Conservation (phyloP, 2,113 vertebrate genomes). For the Scytalopus superciliaris region DNA sequence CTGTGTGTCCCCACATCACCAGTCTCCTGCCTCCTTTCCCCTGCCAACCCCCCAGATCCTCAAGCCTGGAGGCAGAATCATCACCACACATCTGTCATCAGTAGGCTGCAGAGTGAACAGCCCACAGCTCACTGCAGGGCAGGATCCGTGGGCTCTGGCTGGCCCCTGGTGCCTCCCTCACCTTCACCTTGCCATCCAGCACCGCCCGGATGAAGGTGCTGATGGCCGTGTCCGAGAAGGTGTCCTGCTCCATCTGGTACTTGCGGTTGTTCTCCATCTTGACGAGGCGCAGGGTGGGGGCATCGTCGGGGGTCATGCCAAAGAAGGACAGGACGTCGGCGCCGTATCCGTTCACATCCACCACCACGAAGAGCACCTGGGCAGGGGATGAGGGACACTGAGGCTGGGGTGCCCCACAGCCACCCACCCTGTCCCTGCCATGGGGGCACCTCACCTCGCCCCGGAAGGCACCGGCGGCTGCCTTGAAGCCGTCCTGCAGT, state of each 20-base stretch:
- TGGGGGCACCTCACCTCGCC: constrained; percentile 74
- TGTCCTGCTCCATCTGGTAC: constrained; percentile 52
- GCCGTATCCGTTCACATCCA: constrained; percentile 67
- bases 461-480: constrained; percentile 50
- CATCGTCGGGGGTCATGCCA: constrained; percentile 67
- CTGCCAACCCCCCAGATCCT: not conserved
- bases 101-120: not conserved
- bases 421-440: accelerated
- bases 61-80: not conserved
- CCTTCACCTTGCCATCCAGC: constrained; percentile 80
- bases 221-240: constrained; percentile 59
- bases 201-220: constrained; percentile 74
- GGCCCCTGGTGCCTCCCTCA: not conserved
- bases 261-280: constrained; percentile 81
- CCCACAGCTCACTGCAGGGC: not conserved
- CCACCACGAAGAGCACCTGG: constrained; percentile 84
- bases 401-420: accelerated
- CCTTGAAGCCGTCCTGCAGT: constrained; percentile 30
- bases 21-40: not conserved
- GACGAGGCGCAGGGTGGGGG: constrained; percentile 81
- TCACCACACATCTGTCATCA: accelerated
- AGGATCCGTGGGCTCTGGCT: not conserved
- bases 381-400: accelerated
- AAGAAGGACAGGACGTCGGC: constrained; percentile 83
- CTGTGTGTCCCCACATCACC: not conserved